phyloP scores from a whole-genome alignment of 2,113 vertebrate species.

The Lagopus muta region DNA sequence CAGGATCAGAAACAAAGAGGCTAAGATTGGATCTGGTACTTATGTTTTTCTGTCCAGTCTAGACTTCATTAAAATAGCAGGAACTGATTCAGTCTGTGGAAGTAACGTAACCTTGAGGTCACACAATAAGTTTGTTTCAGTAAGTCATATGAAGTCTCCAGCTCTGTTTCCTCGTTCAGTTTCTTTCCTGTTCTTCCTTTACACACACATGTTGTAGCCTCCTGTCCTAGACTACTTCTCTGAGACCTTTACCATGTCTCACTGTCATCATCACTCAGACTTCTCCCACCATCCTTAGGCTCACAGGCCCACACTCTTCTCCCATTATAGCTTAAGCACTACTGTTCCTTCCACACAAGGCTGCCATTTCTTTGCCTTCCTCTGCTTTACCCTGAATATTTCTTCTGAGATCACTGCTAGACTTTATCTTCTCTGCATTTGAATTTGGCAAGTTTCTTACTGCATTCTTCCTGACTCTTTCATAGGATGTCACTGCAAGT shows the following conservation, averaged over 20 bases:
- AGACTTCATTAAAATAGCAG: slow-evolving; percentile 30
- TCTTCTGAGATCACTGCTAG: neutral
- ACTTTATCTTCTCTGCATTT: neutral
- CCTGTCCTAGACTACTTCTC: neutral
- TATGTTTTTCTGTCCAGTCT: neutral
- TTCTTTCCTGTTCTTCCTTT: neutral
- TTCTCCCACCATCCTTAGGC: neutral
- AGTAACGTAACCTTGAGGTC: neutral
- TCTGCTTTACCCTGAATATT: accelerated
- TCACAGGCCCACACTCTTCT: neutral
- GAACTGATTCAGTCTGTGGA: neutral
- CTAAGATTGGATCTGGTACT: slow-evolving; percentile 11
- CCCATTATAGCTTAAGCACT: neutral
- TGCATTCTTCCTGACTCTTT: neutral
- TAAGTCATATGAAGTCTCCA: neutral
- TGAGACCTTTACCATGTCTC: neutral
- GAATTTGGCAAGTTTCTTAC: neutral
- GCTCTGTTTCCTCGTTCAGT: slow-evolving; percentile 8
- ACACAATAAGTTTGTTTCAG: slow-evolving; percentile 17
- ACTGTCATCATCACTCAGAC: neutral
- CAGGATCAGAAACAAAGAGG: slow-evolving; percentile 9
- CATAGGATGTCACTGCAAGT: neutral
- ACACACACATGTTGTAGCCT: neutral
- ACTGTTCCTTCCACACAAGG: neutral
- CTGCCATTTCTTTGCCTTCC: neutral